A percentile compares a stretch with the other conserved stretches of the same genome.
phyloP scores from a whole-genome alignment of 2,113 vertebrate genomes.

The Glaucomys volans region DNA sequence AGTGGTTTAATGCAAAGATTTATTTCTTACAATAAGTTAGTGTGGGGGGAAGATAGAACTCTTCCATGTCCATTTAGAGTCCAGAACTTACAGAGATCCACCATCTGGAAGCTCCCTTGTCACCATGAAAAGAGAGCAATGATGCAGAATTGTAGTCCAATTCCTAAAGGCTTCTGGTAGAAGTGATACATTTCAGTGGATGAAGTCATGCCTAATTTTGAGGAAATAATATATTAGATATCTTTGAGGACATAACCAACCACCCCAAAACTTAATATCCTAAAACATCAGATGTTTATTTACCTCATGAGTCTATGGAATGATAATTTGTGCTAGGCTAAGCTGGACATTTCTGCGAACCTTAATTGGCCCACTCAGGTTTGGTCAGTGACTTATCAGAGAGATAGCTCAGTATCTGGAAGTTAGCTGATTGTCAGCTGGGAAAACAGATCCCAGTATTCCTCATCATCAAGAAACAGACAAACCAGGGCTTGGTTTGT shows the following conservation, averaged over 20 bases:
- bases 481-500: background rate
- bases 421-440: background rate
- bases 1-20: constrained; percentile 1
- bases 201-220: background rate
- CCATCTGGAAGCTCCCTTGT: background rate
- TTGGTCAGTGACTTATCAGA: background rate
- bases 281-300: constrained; percentile 1
- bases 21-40: constrained; percentile 25
- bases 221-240: background rate
- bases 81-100: background rate
- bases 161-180: constrained; percentile 5
- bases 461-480: background rate
- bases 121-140: constrained; percentile 19
- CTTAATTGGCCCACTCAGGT: background rate
- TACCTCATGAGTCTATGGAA: background rate
- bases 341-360: background rate
- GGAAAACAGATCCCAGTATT: background rate
- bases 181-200: background rate
- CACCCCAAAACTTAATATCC: background rate
- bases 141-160: background rate
- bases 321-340: constrained; percentile 6
- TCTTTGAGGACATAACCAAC: background rate
- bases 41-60: background rate
- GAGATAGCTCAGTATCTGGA: constrained; percentile 16
- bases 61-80: background rate